Evolutionary conservation across 2,888 invertebrate species (phyloP).

Genomic region (Nipponacmea schrenckii): DNA sequence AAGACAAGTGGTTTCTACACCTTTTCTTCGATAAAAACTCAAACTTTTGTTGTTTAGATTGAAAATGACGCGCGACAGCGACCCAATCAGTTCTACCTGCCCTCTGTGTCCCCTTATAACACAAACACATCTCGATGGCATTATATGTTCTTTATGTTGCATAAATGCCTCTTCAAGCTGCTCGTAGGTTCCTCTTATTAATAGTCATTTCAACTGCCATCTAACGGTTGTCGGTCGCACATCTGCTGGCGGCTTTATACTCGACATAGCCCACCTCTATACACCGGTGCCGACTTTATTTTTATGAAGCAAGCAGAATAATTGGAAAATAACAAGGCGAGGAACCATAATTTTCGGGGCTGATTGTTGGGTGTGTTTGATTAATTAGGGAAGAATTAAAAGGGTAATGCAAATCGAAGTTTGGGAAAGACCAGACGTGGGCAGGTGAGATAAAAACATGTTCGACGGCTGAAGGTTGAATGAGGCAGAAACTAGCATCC

Average conservation of each 20-base stretch:
- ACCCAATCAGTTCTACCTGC: slow-evolving; percentile 6
- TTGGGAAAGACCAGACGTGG: not conserved
- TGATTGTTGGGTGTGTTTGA: slow-evolving; percentile 5
- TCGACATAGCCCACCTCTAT: not conserved
- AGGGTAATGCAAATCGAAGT: not conserved
- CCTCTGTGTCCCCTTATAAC: not conserved
- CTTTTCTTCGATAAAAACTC: not conserved
- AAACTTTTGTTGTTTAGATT: not conserved
- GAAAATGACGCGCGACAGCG: slow-evolving; percentile 6
- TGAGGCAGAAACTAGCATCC: not conserved
- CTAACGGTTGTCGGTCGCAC: slow-evolving; percentile 4
- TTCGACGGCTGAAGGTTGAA: not conserved
- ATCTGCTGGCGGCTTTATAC: not conserved
- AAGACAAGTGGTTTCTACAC: not conserved
- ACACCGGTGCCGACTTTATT: slow-evolving; percentile 2
- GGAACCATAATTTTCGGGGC: not conserved
- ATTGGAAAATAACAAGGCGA: slow-evolving; percentile 5
- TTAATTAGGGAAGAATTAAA: slow-evolving; percentile 4
- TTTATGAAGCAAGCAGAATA: slow-evolving; percentile 4
- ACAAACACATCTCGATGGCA: slow-evolving; percentile 2
- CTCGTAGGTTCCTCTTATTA: not conserved
- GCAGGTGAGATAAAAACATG: slow-evolving; percentile 1
- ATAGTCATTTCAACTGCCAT: slow-evolving; percentile 6
- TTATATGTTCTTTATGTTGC: slow-evolving; percentile 2
- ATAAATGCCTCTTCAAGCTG: slow-evolving; percentile 8